These are phyloP conservation scores for Lepidurus arcticus DNA, from an alignment of 1,140 invertebrate genomes.

Conservation along the genomic window DNA sequence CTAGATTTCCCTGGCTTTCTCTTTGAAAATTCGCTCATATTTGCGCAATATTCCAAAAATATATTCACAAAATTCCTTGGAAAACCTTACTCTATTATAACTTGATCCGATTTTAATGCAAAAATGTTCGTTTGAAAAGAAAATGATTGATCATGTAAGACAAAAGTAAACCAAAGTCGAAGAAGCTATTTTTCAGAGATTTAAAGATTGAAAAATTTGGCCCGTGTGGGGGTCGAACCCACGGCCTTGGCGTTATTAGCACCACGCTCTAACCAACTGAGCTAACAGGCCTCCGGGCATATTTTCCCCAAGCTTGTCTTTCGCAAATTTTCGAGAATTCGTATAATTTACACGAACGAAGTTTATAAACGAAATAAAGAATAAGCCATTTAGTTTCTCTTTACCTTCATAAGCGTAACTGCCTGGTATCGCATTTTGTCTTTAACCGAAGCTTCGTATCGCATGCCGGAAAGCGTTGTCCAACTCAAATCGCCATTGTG, in stretches of 20 bases:
- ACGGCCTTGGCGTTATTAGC: constrained; percentile 36
- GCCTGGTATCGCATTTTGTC: constrained; percentile 92
- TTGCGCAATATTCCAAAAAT: too few relatives aligned
- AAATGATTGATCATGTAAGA: too few relatives aligned
- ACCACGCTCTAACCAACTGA: constrained; percentile 36
- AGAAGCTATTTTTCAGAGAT: neutral
- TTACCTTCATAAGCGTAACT: constrained; percentile 84
- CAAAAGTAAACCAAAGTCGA: neutral
- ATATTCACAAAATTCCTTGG: too few relatives aligned
- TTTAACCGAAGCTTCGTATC: constrained; percentile 79
- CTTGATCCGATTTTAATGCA: too few relatives aligned
- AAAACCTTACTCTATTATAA: too few relatives aligned
- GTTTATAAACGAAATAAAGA: neutral
- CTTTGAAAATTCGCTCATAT: neutral
- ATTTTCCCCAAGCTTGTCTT: neutral
- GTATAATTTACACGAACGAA: neutral
- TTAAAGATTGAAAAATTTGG: constrained; percentile 28
- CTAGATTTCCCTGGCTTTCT: neutral
- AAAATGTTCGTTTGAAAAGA: too few relatives aligned
- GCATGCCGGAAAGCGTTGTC: constrained; percentile 70
- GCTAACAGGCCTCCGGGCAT: constrained; percentile 31
- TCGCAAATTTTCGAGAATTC: neutral
- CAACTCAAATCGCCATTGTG: constrained; percentile 77
- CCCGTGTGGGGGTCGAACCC: constrained; percentile 37
- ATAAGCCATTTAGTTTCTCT: constrained; percentile 22